Percentiles rank a stretch among this genome's conserved stretches.
Conservation (phyloP, 2,797 vertebrate genomes). For the Diplodus puntazzo region DNA sequence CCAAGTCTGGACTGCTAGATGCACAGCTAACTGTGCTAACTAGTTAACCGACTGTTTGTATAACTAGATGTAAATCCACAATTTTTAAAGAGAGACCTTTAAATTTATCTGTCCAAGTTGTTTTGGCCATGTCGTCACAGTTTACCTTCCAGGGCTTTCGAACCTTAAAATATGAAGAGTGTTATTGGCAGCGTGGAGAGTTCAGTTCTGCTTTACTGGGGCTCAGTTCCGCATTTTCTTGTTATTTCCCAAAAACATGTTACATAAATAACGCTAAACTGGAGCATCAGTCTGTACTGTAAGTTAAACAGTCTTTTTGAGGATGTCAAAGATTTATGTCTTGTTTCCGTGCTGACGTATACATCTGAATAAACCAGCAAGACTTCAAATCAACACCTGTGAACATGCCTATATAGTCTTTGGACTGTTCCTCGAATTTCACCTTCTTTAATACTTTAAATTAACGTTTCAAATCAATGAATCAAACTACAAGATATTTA, state of each 20-base stretch:
- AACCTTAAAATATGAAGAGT: background rate
- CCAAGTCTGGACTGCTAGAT: no score
- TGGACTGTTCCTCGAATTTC: no score
- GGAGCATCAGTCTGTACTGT: no score
- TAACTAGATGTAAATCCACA: background rate
- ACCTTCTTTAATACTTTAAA: background rate
- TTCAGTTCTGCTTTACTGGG: constrained; percentile 13
- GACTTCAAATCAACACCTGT: background rate
- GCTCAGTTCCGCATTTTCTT: constrained; percentile 29
- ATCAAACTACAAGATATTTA: background rate
- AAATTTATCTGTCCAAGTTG: background rate
- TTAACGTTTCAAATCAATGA: background rate
- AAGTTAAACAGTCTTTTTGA: background rate
- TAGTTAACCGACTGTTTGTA: no score
- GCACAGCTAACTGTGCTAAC: no score
- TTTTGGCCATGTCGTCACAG: background rate
- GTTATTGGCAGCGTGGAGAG: background rate
- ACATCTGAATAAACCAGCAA: no score
- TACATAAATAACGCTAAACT: background rate
- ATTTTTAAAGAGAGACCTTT: background rate
- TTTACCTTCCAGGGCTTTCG: background rate
- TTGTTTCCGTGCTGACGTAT: background rate
- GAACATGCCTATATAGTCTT: background rate
- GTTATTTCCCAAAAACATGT: background rate
- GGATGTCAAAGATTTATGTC: no score